Evolutionary conservation across 2,888 invertebrate genomes (phyloP).

Genomic region (Sarcophaga caerulescens): DNA sequence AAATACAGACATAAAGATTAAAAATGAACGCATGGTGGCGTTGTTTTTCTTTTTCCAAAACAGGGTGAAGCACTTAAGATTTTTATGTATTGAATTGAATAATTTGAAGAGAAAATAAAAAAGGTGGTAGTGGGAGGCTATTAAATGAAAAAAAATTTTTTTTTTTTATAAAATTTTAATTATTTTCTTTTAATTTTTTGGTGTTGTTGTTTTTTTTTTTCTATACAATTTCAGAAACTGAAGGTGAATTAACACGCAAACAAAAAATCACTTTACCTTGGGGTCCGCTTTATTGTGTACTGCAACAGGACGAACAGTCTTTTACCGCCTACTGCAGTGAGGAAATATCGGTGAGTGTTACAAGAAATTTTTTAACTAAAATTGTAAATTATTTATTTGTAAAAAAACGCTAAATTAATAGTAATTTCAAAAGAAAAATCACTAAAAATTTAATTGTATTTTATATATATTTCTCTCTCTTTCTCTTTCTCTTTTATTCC

Average conservation of each 20-base stretch:
- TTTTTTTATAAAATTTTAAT: not conserved
- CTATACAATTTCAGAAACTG: conserved; percentile 81
- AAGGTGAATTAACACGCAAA: conserved; percentile 81
- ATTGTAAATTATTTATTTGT: not conserved
- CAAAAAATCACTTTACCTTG: conserved; percentile 81
- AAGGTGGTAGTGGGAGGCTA: too few species aligned
- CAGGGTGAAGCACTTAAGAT: too few species aligned
- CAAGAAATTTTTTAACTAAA: too few species aligned
- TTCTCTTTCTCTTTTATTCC: conserved; percentile 42
- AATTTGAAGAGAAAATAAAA: too few species aligned
- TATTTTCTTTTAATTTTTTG: not conserved
- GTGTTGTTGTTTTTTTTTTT: conserved; percentile 68
- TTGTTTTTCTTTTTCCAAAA: too few species aligned
- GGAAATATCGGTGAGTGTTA: conserved; percentile 86
- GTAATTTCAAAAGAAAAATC: conserved; percentile 20
- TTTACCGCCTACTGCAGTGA: conserved; percentile 88
- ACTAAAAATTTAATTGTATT: conserved; percentile 15
- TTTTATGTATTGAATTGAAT: too few species aligned
- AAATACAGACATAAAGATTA: too few species aligned
- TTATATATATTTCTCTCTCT: conserved; percentile 27
- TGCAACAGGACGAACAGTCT: conserved; percentile 87
- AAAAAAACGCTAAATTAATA: conserved; percentile 6
- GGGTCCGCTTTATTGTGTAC: conserved; percentile 88
- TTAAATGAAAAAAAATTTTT: not conserved
- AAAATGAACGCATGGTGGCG: too few species aligned